Conservation (phyloP, 2,113 vertebrate genomes). For the Paralichthys olivaceus region DNA sequence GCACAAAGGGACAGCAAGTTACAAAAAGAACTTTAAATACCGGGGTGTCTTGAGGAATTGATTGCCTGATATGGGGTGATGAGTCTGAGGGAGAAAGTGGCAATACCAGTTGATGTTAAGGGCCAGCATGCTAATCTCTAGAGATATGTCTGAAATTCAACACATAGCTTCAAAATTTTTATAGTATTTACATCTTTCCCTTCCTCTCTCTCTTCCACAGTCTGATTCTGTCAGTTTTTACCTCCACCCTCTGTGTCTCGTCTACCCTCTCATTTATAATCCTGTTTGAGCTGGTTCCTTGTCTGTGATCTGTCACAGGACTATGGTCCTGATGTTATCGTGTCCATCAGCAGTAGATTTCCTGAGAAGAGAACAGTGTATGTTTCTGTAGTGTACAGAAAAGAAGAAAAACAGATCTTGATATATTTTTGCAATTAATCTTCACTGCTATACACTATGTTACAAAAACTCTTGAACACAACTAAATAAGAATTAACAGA, state of each 20-base stretch:
- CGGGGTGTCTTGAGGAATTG: too few species aligned
- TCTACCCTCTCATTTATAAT: constrained; percentile 55
- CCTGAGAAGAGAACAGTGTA: constrained; percentile 47
- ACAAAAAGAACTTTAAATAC: too few species aligned
- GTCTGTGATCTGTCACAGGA: constrained; percentile 72
- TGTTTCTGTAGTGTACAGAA: constrained; percentile 3
- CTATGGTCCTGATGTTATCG: constrained; percentile 70
- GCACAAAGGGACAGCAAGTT: too few species aligned
- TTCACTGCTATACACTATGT: too few species aligned
- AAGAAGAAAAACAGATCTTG: not conserved
- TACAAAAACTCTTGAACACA: not conserved
- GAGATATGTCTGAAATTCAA: too few species aligned
- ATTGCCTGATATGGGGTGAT: too few species aligned
- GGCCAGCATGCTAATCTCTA: too few species aligned
- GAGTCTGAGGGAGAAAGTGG: too few species aligned
- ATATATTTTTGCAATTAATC: not conserved
- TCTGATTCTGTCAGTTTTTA: constrained; percentile 36
- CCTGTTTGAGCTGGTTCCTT: constrained; percentile 62
- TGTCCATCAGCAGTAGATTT: constrained; percentile 65
- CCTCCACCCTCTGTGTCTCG: constrained; percentile 15
- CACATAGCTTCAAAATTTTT: too few species aligned
- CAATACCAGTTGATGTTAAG: too few species aligned
- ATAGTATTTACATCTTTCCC: constrained; percentile 2
- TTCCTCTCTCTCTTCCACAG: not conserved
- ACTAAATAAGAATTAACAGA: not conserved